Conservation (phyloP, 2,888 invertebrate species). For the Chrysina gloriosa region DNA sequence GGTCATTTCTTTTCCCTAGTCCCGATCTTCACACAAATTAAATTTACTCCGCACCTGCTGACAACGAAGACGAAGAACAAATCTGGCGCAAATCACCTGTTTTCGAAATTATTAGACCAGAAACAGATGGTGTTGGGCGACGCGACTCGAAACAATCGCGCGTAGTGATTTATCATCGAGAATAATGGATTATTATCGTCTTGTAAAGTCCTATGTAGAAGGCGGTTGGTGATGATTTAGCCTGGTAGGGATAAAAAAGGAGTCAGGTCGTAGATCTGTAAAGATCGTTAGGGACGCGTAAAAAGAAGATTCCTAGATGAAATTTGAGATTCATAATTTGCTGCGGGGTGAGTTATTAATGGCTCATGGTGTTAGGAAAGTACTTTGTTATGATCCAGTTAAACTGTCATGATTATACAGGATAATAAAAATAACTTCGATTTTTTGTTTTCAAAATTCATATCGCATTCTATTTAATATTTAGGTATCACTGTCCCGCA, state of each 20-base stretch:
- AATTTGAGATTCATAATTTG: constrained; percentile 22
- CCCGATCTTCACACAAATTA: neutral
- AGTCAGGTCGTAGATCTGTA: constrained; percentile 4
- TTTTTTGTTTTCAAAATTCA: neutral
- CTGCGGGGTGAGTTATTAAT: neutral
- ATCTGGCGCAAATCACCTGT: constrained; percentile 31
- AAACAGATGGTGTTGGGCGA: constrained; percentile 21
- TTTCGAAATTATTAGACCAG: constrained; percentile 24
- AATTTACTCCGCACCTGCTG: constrained; percentile 20
- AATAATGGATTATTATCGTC: constrained; percentile 15
- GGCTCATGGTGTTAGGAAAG: neutral
- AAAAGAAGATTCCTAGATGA: neutral
- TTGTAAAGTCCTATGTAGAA: neutral
- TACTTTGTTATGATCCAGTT: neutral
- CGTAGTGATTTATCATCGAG: constrained; percentile 27
- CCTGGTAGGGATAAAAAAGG: neutral
- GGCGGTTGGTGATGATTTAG: neutral
- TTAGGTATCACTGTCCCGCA: too few species aligned
- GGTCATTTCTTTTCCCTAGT: neutral
- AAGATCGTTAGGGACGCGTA: constrained; percentile 12
- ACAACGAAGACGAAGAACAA: constrained; percentile 11
- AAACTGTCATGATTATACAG: neutral
- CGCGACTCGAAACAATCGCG: constrained; percentile 13
- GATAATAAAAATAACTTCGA: neutral
- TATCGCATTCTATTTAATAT: too few species aligned